Conservation (phyloP, 2,113 vertebrate genomes). For the Saccopteryx leptura region DNA sequence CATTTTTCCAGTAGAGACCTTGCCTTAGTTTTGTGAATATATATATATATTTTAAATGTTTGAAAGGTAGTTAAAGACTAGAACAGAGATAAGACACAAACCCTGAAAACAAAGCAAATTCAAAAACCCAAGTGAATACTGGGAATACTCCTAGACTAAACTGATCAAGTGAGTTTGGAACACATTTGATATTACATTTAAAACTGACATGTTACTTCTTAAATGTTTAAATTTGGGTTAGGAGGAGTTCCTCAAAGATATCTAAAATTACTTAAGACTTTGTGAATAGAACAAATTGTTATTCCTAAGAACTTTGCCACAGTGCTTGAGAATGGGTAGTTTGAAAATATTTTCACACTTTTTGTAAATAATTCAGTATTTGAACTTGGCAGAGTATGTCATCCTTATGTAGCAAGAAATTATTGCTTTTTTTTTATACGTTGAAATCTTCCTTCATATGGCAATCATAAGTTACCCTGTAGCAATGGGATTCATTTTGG, state of each 20-base stretch:
- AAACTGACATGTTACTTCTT: constrained; percentile 69
- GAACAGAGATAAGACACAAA: constrained; percentile 69
- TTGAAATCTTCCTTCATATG: constrained; percentile 23
- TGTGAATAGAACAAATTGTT: constrained; percentile 58
- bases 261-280: constrained; percentile 66
- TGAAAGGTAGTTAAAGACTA: constrained; percentile 66
- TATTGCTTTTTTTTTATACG: constrained; percentile 6
- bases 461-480: background rate
- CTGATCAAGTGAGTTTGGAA: constrained; percentile 62
- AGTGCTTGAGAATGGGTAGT: constrained; percentile 52
- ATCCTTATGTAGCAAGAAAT: constrained; percentile 25
- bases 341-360: constrained; percentile 66
- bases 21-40: constrained; percentile 51
- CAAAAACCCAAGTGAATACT: constrained; percentile 72
- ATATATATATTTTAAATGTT: background rate
- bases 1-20: constrained; percentile 50
- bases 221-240: constrained; percentile 75
- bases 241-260: constrained; percentile 54
- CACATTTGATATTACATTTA: constrained; percentile 55
- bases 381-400: constrained; percentile 38
- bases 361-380: constrained; percentile 62
- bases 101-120: constrained; percentile 41
- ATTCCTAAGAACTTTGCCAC: constrained; percentile 67
- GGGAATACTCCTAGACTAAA: constrained; percentile 63
- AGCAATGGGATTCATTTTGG: background rate